These are phyloP conservation scores for Plebejus anna DNA, from an alignment of 2,888 invertebrate genomes.

Conservation along the genomic window DNA sequence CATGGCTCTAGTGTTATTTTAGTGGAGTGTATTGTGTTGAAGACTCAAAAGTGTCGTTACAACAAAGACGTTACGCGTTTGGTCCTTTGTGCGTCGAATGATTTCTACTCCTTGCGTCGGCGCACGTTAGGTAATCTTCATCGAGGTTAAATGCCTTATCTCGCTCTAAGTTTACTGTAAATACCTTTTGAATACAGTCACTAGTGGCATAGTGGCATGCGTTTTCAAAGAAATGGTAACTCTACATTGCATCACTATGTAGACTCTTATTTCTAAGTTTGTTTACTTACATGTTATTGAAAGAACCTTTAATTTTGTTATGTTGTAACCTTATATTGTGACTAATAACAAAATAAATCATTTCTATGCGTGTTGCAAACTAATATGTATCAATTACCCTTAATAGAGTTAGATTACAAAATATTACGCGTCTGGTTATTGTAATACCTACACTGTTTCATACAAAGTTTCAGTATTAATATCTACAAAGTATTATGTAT, in stretches of 20 bases:
- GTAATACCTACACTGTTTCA: not conserved
- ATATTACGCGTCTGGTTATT: slow-evolving; percentile 13
- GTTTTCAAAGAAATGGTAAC: not conserved
- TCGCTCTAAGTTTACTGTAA: slow-evolving; percentile 41
- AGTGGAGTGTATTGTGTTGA: slow-evolving; percentile 62
- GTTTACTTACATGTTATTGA: slow-evolving; percentile 7
- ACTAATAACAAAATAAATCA: slow-evolving; percentile 13
- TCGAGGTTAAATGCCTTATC: slow-evolving; percentile 57
- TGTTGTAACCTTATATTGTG: not conserved
- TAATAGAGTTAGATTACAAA: slow-evolving; percentile 43
- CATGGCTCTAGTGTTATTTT: slow-evolving; percentile 38
- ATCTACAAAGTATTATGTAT: not conserved
- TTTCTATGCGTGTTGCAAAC: slow-evolving; percentile 35
- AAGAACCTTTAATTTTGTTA: no score
- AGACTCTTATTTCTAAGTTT: not conserved
- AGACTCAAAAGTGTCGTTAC: slow-evolving; percentile 44
- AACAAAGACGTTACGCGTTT: slow-evolving; percentile 42
- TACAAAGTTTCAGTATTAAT: not conserved
- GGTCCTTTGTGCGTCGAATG: slow-evolving; percentile 61
- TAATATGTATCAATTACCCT: slow-evolving; percentile 45
- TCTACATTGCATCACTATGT: slow-evolving; percentile 24
- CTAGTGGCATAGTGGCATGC: slow-evolving; percentile 28
- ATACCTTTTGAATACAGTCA: slow-evolving; percentile 38
- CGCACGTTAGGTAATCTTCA: slow-evolving; percentile 53
- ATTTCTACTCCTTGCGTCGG: slow-evolving; percentile 51